These are phyloP conservation scores for Cosmorhoe ocellata DNA, from an alignment of 2,888 invertebrate species.

Conservation along the genomic window DNA sequence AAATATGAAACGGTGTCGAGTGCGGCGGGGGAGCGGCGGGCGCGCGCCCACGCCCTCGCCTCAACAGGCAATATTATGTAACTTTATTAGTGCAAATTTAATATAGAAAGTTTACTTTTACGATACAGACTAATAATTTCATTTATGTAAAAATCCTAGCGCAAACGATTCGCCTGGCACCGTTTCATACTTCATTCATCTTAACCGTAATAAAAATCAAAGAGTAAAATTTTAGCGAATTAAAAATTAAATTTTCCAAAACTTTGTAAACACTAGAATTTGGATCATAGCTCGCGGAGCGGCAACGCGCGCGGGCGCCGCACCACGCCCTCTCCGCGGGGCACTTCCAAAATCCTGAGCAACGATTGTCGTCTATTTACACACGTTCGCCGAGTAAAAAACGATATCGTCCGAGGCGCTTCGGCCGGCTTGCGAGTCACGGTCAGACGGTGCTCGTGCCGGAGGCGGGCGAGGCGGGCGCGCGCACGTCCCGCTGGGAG, in stretches of 20 bases:
- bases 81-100: constrained; percentile 78
- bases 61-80: constrained; percentile 66
- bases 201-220: constrained; percentile 80
- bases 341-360: constrained; percentile 72
- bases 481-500: constrained; percentile 76
- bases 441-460: constrained; percentile 43
- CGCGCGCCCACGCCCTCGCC: constrained; percentile 74
- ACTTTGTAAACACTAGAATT: constrained; percentile 81
- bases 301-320: constrained; percentile 36
- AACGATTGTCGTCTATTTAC: constrained; percentile 74
- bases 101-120: constrained; percentile 79
- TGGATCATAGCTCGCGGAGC: constrained; percentile 67
- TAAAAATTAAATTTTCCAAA: constrained; percentile 82
- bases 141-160: constrained; percentile 81
- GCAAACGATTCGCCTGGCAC: constrained; percentile 80
- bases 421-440: constrained; percentile 38
- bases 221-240: constrained; percentile 82
- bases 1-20: constrained; percentile 64
- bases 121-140: constrained; percentile 78
- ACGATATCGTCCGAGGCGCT: constrained; percentile 53
- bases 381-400: constrained; percentile 67
- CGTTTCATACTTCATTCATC: constrained; percentile 76
- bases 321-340: constrained; percentile 48
- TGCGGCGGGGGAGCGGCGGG: constrained; percentile 38
- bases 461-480: constrained; percentile 45